phyloP scores from a whole-genome alignment of 2,888 invertebrate genomes.

The Amphipyra tragopoginis region DNA sequence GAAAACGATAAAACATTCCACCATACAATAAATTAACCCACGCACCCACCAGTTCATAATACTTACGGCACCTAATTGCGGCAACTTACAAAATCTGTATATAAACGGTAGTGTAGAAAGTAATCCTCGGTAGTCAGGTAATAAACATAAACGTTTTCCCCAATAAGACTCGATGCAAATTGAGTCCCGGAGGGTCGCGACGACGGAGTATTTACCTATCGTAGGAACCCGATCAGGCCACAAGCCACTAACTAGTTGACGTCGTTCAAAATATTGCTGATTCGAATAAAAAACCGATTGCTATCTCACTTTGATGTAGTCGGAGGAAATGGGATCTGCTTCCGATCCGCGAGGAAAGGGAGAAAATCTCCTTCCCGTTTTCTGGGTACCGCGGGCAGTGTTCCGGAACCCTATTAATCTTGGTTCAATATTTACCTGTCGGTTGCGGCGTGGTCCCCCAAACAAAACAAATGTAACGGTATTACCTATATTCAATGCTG shows the following conservation, averaged over 20 bases:
- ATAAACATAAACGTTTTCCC: conserved; percentile 58
- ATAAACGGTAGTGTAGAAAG: conserved; percentile 51
- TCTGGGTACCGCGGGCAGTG: conserved; percentile 78
- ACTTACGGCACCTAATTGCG: conserved; percentile 42
- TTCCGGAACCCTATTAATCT: conserved; percentile 74
- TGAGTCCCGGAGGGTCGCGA: conserved; percentile 57
- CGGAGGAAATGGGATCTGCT: conserved; percentile 89
- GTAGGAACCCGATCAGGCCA: conserved; percentile 65
- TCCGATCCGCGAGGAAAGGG: conserved; percentile 87
- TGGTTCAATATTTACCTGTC: conserved; percentile 76
- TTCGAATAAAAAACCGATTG: conserved; percentile 88
- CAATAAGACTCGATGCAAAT: conserved; percentile 60
- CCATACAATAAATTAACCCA: conserved; percentile 1
- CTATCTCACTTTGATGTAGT: conserved; percentile 89
- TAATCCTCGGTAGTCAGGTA: conserved; percentile 55
- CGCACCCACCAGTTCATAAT: background rate
- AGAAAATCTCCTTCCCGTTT: conserved; percentile 84
- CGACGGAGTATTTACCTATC: conserved; percentile 63
- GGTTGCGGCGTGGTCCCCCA: conserved; percentile 47
- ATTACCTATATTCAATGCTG: conserved; percentile 43
- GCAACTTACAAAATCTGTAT: conserved; percentile 40
- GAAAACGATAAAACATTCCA: conserved; percentile 2
- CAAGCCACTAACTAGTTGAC: conserved; percentile 76
- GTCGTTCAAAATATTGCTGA: conserved; percentile 87
- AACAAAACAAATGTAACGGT: conserved; percentile 56